Conservation (phyloP, 2,888 invertebrate species). For the Pharmacophagus antenor region DNA sequence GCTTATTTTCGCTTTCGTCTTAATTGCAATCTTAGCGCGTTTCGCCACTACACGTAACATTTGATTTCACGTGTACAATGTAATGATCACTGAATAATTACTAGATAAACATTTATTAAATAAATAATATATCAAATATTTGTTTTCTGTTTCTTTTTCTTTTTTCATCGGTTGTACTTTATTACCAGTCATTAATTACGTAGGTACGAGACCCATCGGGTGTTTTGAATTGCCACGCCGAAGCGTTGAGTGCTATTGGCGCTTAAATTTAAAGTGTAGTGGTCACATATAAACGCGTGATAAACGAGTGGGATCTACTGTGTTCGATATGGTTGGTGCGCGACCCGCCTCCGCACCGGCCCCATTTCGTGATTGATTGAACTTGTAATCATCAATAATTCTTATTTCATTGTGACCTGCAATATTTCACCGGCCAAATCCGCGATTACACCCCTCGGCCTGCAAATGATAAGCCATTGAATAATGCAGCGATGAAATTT, state of each 20-base stretch:
- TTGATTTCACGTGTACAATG: no score
- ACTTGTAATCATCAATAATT: conserved; percentile 54
- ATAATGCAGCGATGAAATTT: conserved; percentile 54
- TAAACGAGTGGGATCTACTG: conserved; percentile 22
- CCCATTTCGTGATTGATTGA: conserved; percentile 41
- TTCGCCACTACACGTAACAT: no score
- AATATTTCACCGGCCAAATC: conserved; percentile 51
- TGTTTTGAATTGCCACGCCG: conserved; percentile 48
- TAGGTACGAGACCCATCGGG: conserved; percentile 35
- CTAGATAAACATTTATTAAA: background rate
- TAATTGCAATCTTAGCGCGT: no score
- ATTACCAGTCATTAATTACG: conserved; percentile 26
- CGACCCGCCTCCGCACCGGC: conserved; percentile 44
- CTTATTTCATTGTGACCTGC: conserved; percentile 57
- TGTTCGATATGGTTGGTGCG: conserved; percentile 44
- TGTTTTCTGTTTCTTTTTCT: background rate
- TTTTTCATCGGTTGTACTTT: background rate
- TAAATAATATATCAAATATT: background rate
- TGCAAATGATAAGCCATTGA: conserved; percentile 46
- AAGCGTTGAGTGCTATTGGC: conserved; percentile 33
- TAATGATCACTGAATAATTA: no score
- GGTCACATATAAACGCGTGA: conserved; percentile 29
- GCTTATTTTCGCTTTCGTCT: no score
- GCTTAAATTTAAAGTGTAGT: conserved; percentile 25
- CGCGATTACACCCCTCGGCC: conserved; percentile 37